phyloP scores from a whole-genome alignment of 2,888 invertebrate genomes.

The Schizaphis graminum region DNA sequence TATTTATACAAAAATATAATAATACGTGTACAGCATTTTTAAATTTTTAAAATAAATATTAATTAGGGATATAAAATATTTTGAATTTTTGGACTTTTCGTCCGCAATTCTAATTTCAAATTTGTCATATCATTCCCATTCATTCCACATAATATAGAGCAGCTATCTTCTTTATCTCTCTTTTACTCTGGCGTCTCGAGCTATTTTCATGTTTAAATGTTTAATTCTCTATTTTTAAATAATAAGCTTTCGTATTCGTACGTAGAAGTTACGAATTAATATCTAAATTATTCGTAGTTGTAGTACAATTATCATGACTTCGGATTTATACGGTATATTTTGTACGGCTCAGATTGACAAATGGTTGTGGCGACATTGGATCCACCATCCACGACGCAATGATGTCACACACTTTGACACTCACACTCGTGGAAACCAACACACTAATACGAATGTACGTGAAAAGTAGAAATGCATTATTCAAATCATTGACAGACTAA shows the following conservation, averaged over 20 bases:
- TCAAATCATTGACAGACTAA: neutral
- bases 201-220: neutral
- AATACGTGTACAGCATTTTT: no score
- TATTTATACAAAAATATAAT: no score
- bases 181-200: neutral
- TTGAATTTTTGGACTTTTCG: no score
- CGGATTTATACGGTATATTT: neutral
- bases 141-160: no score
- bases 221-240: neutral
- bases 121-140: no score
- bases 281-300: neutral
- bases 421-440: neutral
- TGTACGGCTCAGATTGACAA: neutral
- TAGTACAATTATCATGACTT: neutral
- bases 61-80: no score
- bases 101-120: no score
- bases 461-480: neutral
- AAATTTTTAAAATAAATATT: no score
- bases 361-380: neutral
- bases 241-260: neutral
- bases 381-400: neutral
- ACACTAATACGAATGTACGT: neutral
- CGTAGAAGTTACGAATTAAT: neutral
- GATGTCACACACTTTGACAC: neutral
- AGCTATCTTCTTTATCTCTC: neutral